Percentiles rank a stretch among this genome's conserved stretches.
Conservation (phyloP, 92 coral and sea anemone genomes). For the Heteractis magnifica region DNA sequence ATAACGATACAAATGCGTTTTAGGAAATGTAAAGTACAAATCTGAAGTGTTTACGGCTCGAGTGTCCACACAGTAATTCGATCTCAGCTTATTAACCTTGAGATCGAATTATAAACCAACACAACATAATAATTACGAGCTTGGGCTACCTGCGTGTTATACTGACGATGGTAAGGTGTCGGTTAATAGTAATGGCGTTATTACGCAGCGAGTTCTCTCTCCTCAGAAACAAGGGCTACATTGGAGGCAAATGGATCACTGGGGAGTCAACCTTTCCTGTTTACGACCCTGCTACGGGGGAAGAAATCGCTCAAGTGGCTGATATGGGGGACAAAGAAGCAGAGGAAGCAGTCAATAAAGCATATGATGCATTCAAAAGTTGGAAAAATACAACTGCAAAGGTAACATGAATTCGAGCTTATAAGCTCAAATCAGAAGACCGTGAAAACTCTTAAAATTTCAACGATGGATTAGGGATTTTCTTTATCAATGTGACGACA, state of each 20-base stretch:
- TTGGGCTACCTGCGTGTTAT: too few relatives aligned
- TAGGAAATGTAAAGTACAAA: too few relatives aligned
- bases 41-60: too few relatives aligned
- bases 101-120: too few relatives aligned
- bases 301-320: slow-evolving; percentile 79
- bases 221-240: slow-evolving; percentile 68
- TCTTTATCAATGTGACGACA: too few relatives aligned
- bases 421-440: too few relatives aligned
- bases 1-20: too few relatives aligned
- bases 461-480: too few relatives aligned
- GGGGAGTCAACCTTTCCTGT: slow-evolving; percentile 79
- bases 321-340: slow-evolving; percentile 79
- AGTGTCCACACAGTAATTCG: too few relatives aligned
- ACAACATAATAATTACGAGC: too few relatives aligned
- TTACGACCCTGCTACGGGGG: slow-evolving; percentile 87
- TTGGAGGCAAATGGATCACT: slow-evolving; percentile 89
- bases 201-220: slow-evolving; percentile 50
- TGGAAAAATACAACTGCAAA: slow-evolving; percentile 90
- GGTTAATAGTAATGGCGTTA: slow-evolving; percentile 31
- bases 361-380: slow-evolving; percentile 71
- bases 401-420: slow-evolving; percentile 31
- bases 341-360: slow-evolving; percentile 69
- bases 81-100: too few relatives aligned
- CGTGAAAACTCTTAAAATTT: too few relatives aligned
- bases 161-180: slow-evolving; percentile 20